Conservation (phyloP, 2,113 vertebrate species). For the Morone saxatilis region DNA sequence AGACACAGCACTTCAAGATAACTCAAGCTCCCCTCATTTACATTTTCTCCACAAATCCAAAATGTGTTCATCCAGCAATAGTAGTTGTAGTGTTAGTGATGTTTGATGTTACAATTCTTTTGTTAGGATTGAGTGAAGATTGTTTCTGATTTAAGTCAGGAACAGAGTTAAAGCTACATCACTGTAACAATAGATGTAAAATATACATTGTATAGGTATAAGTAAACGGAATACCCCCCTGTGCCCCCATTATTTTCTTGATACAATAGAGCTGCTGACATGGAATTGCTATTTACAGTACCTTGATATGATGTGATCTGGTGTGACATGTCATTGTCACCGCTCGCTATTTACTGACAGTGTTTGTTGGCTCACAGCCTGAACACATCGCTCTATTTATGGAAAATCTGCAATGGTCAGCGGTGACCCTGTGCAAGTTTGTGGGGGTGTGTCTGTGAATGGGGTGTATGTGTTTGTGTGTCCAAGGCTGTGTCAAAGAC, state of each 20-base stretch:
- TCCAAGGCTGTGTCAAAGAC: constrained; percentile 18
- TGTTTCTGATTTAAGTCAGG: not conserved
- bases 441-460: not conserved
- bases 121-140: not conserved
- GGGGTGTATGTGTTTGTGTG: not conserved
- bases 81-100: not conserved
- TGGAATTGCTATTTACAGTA: constrained; percentile 50
- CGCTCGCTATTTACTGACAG: constrained; percentile 46
- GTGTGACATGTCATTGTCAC: constrained; percentile 56
- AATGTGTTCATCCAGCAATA: not conserved
- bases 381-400: constrained; percentile 51
- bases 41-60: constrained; percentile 11
- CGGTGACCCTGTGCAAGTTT: constrained; percentile 28
- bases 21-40: constrained; percentile 15
- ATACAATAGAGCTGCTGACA: constrained; percentile 27
- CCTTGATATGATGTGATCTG: constrained; percentile 54
- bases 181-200: not conserved
- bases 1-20: constrained; percentile 30
- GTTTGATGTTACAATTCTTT: not conserved
- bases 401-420: constrained; percentile 54
- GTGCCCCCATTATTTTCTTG: constrained; percentile 4
- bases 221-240: not conserved
- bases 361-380: constrained; percentile 50
- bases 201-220: not conserved
- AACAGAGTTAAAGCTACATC: not conserved